Percentiles rank a stretch among this genome's conserved stretches.
Evolutionary conservation across 2,888 invertebrate genomes (phyloP).

Genomic region (Zele albiditarsus): DNA sequence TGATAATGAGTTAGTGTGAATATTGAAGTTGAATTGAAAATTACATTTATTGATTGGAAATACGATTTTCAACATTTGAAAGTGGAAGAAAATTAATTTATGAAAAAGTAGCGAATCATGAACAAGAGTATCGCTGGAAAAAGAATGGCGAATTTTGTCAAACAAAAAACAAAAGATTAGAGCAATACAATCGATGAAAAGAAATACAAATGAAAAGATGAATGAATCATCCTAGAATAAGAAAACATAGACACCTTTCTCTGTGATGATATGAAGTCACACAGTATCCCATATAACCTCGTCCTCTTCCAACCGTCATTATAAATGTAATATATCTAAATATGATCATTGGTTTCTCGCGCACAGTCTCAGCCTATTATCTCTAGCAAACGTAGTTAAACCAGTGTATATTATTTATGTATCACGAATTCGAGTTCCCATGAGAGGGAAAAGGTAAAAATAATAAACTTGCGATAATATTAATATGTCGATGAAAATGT

Average conservation of each 20-base stretch:
- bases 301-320: neutral
- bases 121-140: too few species aligned
- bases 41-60: too few species aligned
- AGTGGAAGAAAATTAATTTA: neutral
- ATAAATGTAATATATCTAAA: neutral
- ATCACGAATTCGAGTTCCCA: neutral
- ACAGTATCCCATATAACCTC: neutral
- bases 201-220: neutral
- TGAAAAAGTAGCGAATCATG: neutral
- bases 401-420: neutral
- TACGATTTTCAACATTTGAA: too few species aligned
- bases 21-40: too few species aligned
- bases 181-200: neutral
- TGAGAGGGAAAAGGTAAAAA: neutral
- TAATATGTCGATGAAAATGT: neutral
- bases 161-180: too few species aligned
- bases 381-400: neutral
- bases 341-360: neutral
- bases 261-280: neutral
- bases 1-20: too few species aligned
- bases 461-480: neutral
- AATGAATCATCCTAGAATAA: neutral
- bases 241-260: neutral
- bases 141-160: neutral
- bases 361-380: neutral